Evolutionary conservation across 2,888 invertebrate genomes (phyloP).

Genomic region (Aelia acuminata): DNA sequence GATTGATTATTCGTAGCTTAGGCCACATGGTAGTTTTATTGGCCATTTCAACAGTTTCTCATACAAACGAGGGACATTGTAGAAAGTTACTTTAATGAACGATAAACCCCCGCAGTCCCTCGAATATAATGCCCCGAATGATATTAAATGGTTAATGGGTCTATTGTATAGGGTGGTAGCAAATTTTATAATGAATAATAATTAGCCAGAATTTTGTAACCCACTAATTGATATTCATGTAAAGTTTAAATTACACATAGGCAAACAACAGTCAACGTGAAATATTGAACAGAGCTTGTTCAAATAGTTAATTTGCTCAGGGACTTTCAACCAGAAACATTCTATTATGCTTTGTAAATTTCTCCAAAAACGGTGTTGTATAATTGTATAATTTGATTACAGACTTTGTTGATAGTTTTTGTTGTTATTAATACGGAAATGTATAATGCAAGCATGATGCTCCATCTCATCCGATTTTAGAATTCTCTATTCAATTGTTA

Average conservation of each 20-base stretch:
- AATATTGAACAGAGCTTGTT: neutral
- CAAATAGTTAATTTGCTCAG: too few species aligned
- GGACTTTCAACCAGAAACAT: too few species aligned
- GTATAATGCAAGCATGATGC: too few species aligned
- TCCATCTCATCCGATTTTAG: too few species aligned
- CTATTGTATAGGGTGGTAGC: too few species aligned
- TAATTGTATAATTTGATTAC: too few species aligned
- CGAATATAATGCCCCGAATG: neutral
- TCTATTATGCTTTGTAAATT: too few species aligned
- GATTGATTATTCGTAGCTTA: too few species aligned
- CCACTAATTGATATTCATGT: neutral
- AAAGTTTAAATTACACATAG: neutral
- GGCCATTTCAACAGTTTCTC: neutral
- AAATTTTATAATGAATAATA: neutral
- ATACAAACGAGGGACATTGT: neutral
- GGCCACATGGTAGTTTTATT: neutral
- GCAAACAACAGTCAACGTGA: neutral
- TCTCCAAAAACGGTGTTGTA: too few species aligned
- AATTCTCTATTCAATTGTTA: too few species aligned
- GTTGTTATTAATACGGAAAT: too few species aligned
- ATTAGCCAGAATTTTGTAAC: neutral
- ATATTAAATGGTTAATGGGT: neutral
- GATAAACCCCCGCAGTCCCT: neutral
- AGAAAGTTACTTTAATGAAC: neutral
- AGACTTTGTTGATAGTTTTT: too few species aligned